Evolutionary conservation across 2,797 vertebrate species (phyloP), one percentile per base, ranked within the genome.

Genomic region (Oryzias sinensis): DNA sequence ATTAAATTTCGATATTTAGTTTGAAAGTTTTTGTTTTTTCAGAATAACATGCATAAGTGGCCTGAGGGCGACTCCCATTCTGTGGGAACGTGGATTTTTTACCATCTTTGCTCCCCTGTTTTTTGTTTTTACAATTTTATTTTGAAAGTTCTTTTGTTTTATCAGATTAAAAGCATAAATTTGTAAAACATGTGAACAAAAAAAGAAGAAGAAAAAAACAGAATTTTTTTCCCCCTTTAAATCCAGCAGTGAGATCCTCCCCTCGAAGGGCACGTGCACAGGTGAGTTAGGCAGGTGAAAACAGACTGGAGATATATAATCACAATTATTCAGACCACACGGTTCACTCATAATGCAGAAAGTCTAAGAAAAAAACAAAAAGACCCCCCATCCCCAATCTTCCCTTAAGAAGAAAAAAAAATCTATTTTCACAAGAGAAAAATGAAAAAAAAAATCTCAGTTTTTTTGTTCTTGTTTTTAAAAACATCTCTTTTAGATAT

Each of bases 201-300:
- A 40, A 43, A 5, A 33, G 20, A 22, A 22, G 3, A 22, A 18
- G 1, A 18, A 18, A 18, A 18, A 18, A 18, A 18, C 18, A 41
- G 4, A 6, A 56, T 46, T 27, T 75, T 25, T 60, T 29, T 66
- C 55, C 52, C 52, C 29, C 59, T 49, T 70, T 49, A 56, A 65
- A 47, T 72, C 69, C 65, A 80, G 66, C 74, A 46, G 73, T 68
- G 72, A 81, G 68, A 83, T 81, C 80, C 85, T 80, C 79, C 82
- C 74, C 66, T 76, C 33, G 33, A 33, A 73, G 87, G 84, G 76
- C 78, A 69, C 69, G 67, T 55, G 78, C 58, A 66, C 81, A 87
- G 83, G 86, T 87, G 84, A 87, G 83, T 84, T 76, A 68, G 79
- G 79, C 68, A 56, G 18, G 53, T 68, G 64, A 54, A 69, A 56